Percentiles rank a stretch among this genome's conserved stretches.
Evolutionary conservation across 2,888 invertebrate species (phyloP).

Genomic region (Hecatera dysodea): DNA sequence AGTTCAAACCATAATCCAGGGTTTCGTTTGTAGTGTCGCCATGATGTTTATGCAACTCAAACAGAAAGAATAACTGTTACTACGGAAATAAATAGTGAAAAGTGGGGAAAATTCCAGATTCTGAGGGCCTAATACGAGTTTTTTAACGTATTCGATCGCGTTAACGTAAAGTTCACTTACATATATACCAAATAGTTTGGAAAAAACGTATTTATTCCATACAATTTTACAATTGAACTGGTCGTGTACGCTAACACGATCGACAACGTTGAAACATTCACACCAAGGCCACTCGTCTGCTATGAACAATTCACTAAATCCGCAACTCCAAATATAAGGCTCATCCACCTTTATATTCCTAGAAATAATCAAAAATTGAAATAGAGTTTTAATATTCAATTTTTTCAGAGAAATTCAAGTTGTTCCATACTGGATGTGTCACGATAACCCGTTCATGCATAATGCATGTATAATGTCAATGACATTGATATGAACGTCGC

Average conservation of each 20-base stretch:
- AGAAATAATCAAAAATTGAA: conserved; percentile 35
- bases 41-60: neutral
- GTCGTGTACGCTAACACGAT: too few relatives aligned
- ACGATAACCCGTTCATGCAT: conserved; percentile 60
- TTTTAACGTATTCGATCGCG: too few relatives aligned
- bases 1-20: too few relatives aligned
- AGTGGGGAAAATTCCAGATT: neutral
- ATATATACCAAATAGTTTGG: too few relatives aligned
- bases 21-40: neutral
- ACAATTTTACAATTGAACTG: too few relatives aligned
- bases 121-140: too few relatives aligned
- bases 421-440: conserved; percentile 19
- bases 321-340: neutral
- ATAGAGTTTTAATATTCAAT: conserved; percentile 11
- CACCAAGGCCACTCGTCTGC: too few relatives aligned
- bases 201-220: too few relatives aligned
- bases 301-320: neutral
- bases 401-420: conserved; percentile 37
- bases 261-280: too few relatives aligned
- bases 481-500: conserved; percentile 57
- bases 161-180: too few relatives aligned
- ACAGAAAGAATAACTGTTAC: too few relatives aligned
- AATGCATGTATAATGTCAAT: conserved; percentile 61
- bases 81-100: too few relatives aligned
- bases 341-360: neutral